Conservation (phyloP, 2,888 invertebrate genomes). For the Tanytarsus gracilentus region DNA sequence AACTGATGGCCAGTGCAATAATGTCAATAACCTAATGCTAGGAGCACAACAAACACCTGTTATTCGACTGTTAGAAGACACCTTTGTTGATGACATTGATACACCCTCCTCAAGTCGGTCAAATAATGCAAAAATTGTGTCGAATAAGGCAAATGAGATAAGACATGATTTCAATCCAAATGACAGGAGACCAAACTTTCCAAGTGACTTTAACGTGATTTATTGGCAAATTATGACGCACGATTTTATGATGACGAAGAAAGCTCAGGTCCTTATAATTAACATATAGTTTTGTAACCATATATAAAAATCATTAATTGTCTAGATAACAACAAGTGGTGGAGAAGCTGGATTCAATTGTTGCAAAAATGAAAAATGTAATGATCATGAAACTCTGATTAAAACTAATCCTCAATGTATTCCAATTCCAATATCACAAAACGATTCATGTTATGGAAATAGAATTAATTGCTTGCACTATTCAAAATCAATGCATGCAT, state of each 20-base stretch:
- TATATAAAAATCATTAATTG: background rate
- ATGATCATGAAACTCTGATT: background rate
- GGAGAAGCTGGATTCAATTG: background rate
- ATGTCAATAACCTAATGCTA: background rate
- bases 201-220: background rate
- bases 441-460: background rate
- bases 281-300: too few relatives aligned
- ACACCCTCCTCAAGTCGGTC: too few relatives aligned
- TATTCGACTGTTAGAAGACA: background rate
- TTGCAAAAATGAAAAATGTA: background rate
- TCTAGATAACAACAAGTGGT: background rate
- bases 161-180: too few relatives aligned
- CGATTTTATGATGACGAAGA: background rate
- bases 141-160: background rate
- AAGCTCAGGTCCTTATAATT: background rate
- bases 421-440: background rate
- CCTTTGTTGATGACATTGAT: background rate
- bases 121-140: background rate
- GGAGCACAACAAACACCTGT: background rate
- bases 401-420: background rate
- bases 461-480: background rate
- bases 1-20: conserved; percentile 9
- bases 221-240: background rate
- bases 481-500: background rate
- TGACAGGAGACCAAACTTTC: background rate